Evolutionary conservation across 2,888 invertebrate species (phyloP).

Genomic region (Gastrophysa polygoni): DNA sequence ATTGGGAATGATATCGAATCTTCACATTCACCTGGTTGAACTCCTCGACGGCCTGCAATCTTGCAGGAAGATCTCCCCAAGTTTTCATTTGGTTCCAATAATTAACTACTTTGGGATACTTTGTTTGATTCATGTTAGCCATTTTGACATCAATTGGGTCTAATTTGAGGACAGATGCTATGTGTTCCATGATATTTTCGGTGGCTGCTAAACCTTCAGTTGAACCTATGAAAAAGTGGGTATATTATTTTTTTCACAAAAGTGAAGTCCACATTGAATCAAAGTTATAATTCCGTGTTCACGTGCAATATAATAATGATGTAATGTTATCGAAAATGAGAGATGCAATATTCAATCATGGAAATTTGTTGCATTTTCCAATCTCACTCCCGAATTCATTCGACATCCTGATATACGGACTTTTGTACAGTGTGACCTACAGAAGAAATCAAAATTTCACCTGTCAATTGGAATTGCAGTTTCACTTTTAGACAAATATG

Average conservation of each 20-base stretch:
- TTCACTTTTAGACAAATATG: too few relatives aligned
- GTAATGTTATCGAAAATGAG: too few relatives aligned
- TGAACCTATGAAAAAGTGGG: conserved; percentile 60
- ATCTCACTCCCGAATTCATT: too few relatives aligned
- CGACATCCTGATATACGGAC: too few relatives aligned
- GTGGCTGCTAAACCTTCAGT: conserved; percentile 68
- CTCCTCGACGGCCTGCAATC: conserved; percentile 62
- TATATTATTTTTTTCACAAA: not conserved
- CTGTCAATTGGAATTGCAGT: too few relatives aligned
- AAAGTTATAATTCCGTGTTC: too few relatives aligned
- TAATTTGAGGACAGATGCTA: conserved; percentile 62
- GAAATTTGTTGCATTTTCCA: too few relatives aligned
- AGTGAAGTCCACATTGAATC: not conserved
- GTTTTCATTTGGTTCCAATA: conserved; percentile 65
- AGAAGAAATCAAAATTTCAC: too few relatives aligned
- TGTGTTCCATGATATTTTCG: conserved; percentile 72
- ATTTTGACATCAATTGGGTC: conserved; percentile 67
- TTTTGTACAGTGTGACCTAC: too few relatives aligned
- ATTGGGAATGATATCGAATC: too few relatives aligned
- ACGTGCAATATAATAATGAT: too few relatives aligned
- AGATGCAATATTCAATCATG: too few relatives aligned
- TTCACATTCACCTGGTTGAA: conserved; percentile 63
- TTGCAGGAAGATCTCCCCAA: conserved; percentile 63
- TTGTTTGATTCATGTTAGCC: conserved; percentile 59
- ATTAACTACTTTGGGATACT: conserved; percentile 55